Evolutionary conservation across 2,797 vertebrate genomes (phyloP), one percentile per base, ranked within the genome.

Genomic region (Meriones psammophilus): DNA sequence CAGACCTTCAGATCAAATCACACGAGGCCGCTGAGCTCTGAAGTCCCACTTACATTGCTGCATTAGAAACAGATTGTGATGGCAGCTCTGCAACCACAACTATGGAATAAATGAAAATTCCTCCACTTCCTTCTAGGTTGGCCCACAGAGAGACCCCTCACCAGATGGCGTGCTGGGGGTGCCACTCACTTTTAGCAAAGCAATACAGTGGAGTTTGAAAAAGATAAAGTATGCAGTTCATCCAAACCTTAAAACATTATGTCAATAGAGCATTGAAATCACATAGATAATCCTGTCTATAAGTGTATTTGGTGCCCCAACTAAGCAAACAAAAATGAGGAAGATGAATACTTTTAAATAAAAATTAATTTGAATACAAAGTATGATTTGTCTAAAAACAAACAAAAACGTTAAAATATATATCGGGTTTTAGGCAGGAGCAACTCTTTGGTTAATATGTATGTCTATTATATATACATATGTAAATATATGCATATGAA

Each of bases 91-190:
- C 58, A 97, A 87, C 97, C 97, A 97, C 95, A 98, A 93, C 91
- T 98, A 97, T 98, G 96, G 93, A 97, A 95, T 96, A 96, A 97
- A 97, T 97, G 97, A 97, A 97, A 98, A 97, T 93, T 92, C 87
- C 96, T 96, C 97, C 78, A 95, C 94, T 97, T 98, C 88, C 94
- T 97, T 95, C 91, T 96, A 74, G 85, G 88, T 89, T 96, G 95
- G 97, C 97, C 96, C 96, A 96, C 74, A 95, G 69, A 93, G 92
- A 95, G 89, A 92, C 94, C 95, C 50, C 88, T 93, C 96, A 97
- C 97, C 96, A 98, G 96, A 98, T 98, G 97, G 96, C 95, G 66
- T 97, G 96, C 93, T 97, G 74, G 85, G 97, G 91, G 94, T 98
- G 94, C 91, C 94, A 81, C 96, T 98, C 96, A 94, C 95, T 97